phyloP scores from a whole-genome alignment of 2,113 vertebrate genomes.

The Amazona guildingii region DNA sequence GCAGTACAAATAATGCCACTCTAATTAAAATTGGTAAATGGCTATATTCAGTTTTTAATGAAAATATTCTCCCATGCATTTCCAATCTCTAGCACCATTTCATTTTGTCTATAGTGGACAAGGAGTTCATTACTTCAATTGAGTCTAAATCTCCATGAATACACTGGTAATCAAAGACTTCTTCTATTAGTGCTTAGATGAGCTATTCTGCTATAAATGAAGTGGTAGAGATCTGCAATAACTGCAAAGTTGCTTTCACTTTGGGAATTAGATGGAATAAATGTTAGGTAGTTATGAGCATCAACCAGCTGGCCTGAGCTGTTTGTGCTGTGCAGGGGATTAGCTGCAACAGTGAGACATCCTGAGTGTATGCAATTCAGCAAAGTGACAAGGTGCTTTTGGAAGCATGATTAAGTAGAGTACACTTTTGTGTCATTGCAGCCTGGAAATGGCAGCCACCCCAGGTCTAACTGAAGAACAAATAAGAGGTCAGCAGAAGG shows the following conservation, averaged over 20 bases:
- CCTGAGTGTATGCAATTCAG: neutral
- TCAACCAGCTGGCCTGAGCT: slow-evolving; percentile 22
- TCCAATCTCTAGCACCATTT: slow-evolving; percentile 20
- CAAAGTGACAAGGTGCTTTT: neutral
- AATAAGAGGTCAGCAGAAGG: neutral
- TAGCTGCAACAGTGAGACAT: neutral
- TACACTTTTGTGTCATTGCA: neutral
- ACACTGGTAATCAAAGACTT: slow-evolving; percentile 27
- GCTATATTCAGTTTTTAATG: slow-evolving; percentile 45
- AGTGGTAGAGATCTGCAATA: neutral
- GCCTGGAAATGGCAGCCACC: neutral
- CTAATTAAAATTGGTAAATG: slow-evolving; percentile 31
- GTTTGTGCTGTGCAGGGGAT: neutral
- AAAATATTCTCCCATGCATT: slow-evolving; percentile 37
- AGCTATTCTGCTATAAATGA: slow-evolving; percentile 21
- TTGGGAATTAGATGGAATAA: slow-evolving; percentile 9
- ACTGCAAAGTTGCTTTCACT: slow-evolving; percentile 9
- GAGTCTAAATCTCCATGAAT: slow-evolving; percentile 10
- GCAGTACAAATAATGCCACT: neutral
- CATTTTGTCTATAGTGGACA: slow-evolving; percentile 1
- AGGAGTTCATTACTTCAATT: slow-evolving; percentile 51
- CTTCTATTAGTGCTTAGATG: slow-evolving; percentile 29
- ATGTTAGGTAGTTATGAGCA: neutral
- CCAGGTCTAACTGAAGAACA: neutral
- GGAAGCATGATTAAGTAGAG: neutral